These are phyloP conservation scores for Trissolcus brochymenae DNA, from an alignment of 2,888 invertebrate species.

Conservation along the genomic window DNA sequence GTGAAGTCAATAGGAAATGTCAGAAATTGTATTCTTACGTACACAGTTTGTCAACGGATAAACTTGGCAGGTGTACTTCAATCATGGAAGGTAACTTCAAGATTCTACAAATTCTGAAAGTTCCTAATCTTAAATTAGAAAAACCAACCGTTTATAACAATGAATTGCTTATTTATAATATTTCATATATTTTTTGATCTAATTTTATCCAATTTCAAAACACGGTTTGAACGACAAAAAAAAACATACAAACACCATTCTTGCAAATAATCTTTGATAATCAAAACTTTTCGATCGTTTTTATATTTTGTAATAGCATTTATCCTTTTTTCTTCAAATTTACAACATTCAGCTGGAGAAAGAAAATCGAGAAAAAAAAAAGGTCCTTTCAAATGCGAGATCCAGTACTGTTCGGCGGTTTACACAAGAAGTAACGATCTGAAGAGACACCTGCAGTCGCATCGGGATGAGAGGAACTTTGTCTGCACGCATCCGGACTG, in stretches of 20 bases:
- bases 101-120: too few species aligned
- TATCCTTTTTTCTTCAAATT: background rate
- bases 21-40: too few species aligned
- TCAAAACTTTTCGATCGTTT: background rate
- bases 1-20: too few species aligned
- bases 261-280: background rate
- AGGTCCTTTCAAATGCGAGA: background rate
- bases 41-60: too few species aligned
- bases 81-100: too few species aligned
- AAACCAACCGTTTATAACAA: too few species aligned
- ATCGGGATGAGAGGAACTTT: background rate
- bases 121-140: too few species aligned
- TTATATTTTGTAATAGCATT: background rate
- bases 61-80: too few species aligned
- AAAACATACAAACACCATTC: background rate
- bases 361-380: background rate
- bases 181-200: too few species aligned
- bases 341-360: background rate
- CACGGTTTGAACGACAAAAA: too few species aligned
- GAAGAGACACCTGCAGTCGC: slow-evolving; percentile 5
- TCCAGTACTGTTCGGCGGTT: background rate
- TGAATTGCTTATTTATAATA: too few species aligned
- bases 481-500: background rate
- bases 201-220: too few species aligned
- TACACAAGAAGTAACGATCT: slow-evolving; percentile 1